Evolutionary conservation across 2,888 invertebrate species (phyloP), one percentile per base, ranked within the genome.

Genomic region (Dryococelus australis): DNA sequence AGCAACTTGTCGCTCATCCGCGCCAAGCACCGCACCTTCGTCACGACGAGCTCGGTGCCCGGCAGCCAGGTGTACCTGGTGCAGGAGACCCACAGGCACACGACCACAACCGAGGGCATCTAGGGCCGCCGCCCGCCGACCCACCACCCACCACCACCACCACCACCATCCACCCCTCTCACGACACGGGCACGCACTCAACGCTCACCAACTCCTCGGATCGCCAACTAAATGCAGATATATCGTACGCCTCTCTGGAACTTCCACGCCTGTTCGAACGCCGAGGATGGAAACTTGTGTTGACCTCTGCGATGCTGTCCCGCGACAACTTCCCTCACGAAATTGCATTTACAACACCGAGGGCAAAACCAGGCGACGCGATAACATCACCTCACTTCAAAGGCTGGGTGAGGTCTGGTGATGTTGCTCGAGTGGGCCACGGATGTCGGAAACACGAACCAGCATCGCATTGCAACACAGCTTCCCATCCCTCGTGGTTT

Each of bases 21-120:
- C 92, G 98, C 99, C 94, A 99, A 99, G 95, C 99, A 99, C 95
- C 98, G 99, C 94, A 97, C 98, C 93, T 98, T 98, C 94, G 98
- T 98, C 92, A 98, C 98, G 94, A 97, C 98, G 93, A 97, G 97
- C 93, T 96, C 97, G 91, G 97, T 97, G 91, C 98, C 98, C 93
- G 97, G 97, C 91, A 97, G 97, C 92, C 97, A 97, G 94, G 97
- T 97, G 91, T 97, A 97, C 94, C 95, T 97, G 93, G 97, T 97
- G 90, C 97, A 97, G 94, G 97, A 97, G 94, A 96, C 96, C 92
- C 96, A 94, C 91, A 92, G 92, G 91, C 92, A 92, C 89, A 91
- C 92, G 87, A 92, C 92, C 91, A 90, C 88, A n/a, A n/a, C 88
- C 86, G 89, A 89, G 86, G 86, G 87, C 81, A 87, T 88, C 88